Evolutionary conservation across 2,888 invertebrate species (phyloP).

Genomic region (Odontothrips loti): DNA sequence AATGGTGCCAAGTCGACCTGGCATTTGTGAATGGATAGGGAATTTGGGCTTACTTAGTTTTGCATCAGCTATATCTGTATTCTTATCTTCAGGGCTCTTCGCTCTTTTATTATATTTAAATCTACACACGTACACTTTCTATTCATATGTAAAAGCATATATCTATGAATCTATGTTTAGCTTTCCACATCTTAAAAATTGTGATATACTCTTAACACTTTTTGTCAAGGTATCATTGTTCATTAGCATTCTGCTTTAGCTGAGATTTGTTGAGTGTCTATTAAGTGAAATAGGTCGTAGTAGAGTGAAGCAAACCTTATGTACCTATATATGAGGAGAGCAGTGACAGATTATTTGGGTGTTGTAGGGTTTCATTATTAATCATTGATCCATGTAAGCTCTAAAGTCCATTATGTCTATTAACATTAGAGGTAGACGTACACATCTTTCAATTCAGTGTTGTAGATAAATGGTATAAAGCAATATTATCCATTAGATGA

Average conservation of each 20-base stretch:
- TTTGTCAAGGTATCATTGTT: slow-evolving; percentile 18
- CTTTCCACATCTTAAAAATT: slow-evolving; percentile 24
- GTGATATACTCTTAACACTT: slow-evolving; percentile 16
- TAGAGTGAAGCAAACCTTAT: slow-evolving; percentile 7
- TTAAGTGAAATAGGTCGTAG: slow-evolving; percentile 14
- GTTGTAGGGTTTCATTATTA: slow-evolving; percentile 24
- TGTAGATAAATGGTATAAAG: slow-evolving; percentile 24
- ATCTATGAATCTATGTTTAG: slow-evolving; percentile 24
- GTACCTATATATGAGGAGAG: slow-evolving; percentile 1
- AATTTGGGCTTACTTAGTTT: slow-evolving; percentile 18
- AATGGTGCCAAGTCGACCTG: not conserved
- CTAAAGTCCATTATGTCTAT: slow-evolving; percentile 22
- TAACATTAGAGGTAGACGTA: slow-evolving; percentile 22
- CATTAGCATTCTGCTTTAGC: slow-evolving; percentile 18
- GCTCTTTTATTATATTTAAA: slow-evolving; percentile 16
- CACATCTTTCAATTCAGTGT: slow-evolving; percentile 15
- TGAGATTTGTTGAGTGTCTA: slow-evolving; percentile 22
- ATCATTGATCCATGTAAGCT: slow-evolving; percentile 21
- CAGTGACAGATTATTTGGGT: slow-evolving; percentile 16
- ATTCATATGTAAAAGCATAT: slow-evolving; percentile 19
- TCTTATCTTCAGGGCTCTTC: slow-evolving; percentile 1
- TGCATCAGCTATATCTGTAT: slow-evolving; percentile 12
- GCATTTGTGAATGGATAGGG: not conserved
- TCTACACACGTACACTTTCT: slow-evolving; percentile 19
- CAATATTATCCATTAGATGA: slow-evolving; percentile 22